Conservation (phyloP, 2,888 invertebrate genomes). For the Papilio gigon region DNA sequence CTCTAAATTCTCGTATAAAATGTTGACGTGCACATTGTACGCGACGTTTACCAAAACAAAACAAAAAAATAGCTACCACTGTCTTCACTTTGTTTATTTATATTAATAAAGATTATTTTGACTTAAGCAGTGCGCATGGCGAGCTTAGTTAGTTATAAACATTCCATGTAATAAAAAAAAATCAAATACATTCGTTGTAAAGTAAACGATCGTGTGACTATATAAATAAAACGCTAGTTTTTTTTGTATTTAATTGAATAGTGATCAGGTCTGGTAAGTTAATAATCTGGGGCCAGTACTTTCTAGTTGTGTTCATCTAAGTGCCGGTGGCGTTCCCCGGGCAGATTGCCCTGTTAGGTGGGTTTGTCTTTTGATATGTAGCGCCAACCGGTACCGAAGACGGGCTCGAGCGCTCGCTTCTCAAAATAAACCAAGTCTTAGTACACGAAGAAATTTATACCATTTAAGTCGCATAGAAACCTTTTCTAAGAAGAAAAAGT, state of each 20-base stretch:
- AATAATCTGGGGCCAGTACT: constrained; percentile 39
- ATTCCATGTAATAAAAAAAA: background rate
- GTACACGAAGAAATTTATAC: constrained; percentile 40
- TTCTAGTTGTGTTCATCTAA: constrained; percentile 42
- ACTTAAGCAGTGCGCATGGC: too few relatives aligned
- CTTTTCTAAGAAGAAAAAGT: constrained; percentile 40
- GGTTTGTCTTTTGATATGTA: constrained; percentile 42
- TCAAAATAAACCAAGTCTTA: constrained; percentile 41
- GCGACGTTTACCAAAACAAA: too few relatives aligned
- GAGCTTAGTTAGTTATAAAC: too few relatives aligned
- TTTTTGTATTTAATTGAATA: constrained; percentile 35
- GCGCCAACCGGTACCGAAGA: constrained; percentile 41
- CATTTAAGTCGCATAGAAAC: constrained; percentile 39
- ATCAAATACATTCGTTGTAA: background rate
- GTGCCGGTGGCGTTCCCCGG: constrained; percentile 39
- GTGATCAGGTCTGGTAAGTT: constrained; percentile 37
- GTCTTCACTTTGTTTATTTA: too few relatives aligned
- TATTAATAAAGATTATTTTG: too few relatives aligned
- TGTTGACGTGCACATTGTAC: too few relatives aligned
- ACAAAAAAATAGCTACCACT: too few relatives aligned
- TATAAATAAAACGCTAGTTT: constrained; percentile 27
- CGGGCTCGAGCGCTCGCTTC: constrained; percentile 39
- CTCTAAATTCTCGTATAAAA: background rate
- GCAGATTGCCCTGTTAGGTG: constrained; percentile 42
- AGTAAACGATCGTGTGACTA: constrained; percentile 6